Evolutionary conservation across 2,113 vertebrate species (phyloP).

Genomic region (Anhinga anhinga): DNA sequence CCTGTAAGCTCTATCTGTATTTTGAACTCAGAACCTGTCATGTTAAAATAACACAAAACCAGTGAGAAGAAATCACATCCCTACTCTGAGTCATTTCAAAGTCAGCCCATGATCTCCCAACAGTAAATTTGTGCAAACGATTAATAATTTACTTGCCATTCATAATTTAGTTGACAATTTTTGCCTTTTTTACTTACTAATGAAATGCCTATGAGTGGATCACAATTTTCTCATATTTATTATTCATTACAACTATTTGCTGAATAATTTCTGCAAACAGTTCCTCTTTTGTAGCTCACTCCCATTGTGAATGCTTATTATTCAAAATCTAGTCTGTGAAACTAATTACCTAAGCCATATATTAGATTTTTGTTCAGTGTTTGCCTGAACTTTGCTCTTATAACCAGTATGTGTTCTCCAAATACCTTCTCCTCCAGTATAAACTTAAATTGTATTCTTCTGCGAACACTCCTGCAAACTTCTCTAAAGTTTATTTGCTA

Average conservation of each 20-base stretch:
- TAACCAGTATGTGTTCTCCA: not conserved
- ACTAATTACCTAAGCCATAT: not conserved
- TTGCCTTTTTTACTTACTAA: slow-evolving; percentile 17
- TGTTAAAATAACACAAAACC: not conserved
- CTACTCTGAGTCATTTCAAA: not conserved
- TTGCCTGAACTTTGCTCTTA: not conserved
- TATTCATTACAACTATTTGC: slow-evolving; percentile 52
- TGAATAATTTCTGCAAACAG: slow-evolving; percentile 36
- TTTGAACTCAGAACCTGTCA: not conserved
- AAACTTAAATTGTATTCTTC: not conserved
- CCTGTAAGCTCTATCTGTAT: not conserved
- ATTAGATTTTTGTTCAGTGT: not conserved
- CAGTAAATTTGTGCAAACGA: not conserved
- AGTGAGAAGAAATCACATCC: not conserved
- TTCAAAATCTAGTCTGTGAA: slow-evolving; percentile 21
- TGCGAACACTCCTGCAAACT: not conserved
- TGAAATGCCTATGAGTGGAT: not conserved
- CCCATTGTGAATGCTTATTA: slow-evolving; percentile 19
- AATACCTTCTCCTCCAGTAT: not conserved
- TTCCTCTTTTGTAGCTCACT: slow-evolving; percentile 16
- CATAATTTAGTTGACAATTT: slow-evolving; percentile 24
- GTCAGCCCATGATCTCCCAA: not conserved
- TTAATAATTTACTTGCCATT: slow-evolving; percentile 50
- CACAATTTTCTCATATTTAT: slow-evolving; percentile 43
- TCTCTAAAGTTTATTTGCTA: not conserved